A percentile compares a stretch with the other conserved stretches of the same genome.
phyloP scores from a whole-genome alignment of 30 jellyfish, hydroid and myxozoan genomes.

The Cassiopea xamachana region DNA sequence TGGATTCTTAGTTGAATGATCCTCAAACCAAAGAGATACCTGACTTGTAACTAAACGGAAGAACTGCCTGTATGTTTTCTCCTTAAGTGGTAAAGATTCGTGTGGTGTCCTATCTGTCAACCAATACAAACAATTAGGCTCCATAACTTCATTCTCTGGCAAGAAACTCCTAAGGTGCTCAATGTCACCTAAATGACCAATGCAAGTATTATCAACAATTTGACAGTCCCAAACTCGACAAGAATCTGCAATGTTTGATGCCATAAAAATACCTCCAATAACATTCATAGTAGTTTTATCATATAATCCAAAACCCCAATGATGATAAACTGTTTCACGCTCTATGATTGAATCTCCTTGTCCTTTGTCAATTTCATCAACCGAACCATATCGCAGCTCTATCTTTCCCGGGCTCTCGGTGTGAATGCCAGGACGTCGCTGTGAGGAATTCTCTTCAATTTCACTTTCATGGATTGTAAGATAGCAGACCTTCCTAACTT shows the following conservation, averaged over 20 bases:
- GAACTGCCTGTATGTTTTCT: constrained; percentile 66
- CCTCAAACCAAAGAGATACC: constrained; percentile 87
- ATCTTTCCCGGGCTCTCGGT: constrained; percentile 81
- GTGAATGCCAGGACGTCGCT: constrained; percentile 85
- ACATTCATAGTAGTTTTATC: background rate
- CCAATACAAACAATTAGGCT: constrained; percentile 68
- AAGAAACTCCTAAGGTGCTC: constrained; percentile 74
- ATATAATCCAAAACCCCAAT: constrained; percentile 17
- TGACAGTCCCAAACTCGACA: constrained; percentile 77
- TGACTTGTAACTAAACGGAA: constrained; percentile 78
- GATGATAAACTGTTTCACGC: constrained; percentile 22
- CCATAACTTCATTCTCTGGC: constrained; percentile 70
- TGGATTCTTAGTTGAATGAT: constrained; percentile 84
- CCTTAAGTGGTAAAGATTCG: constrained; percentile 70
- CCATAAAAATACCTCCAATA: constrained; percentile 86
- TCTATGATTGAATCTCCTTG: background rate
- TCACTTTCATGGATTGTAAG: constrained; percentile 77
- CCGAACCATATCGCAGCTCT: background rate
- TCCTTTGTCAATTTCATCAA: background rate
- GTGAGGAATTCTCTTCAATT: constrained; percentile 55
- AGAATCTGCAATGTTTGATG: constrained; percentile 72
- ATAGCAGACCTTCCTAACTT: constrained; percentile 64
- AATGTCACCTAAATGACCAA: constrained; percentile 75
- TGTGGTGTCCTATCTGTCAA: constrained; percentile 89
- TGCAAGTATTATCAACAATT: constrained; percentile 18